Evolutionary conservation across 35 echinoderm and acorn worm genomes (phyloP).

Genomic region (Lytechinus variegatus): DNA sequence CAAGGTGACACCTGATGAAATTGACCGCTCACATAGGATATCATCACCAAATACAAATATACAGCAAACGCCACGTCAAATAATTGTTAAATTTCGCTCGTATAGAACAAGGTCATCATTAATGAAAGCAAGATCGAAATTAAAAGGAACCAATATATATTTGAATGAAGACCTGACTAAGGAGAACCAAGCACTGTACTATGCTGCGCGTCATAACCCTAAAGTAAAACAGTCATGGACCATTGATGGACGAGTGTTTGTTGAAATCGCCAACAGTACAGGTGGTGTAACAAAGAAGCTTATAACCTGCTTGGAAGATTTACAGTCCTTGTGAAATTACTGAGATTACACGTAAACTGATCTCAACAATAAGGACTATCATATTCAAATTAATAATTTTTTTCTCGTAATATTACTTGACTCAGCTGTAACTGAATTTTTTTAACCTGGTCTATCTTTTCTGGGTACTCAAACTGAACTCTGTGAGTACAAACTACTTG

Average conservation of each 20-base stretch:
- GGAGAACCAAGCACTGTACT: background rate
- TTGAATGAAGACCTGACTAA: slow-evolving; percentile 2
- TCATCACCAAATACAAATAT: background rate
- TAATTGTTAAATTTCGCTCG: background rate
- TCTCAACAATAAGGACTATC: too few species aligned
- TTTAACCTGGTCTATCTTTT: too few species aligned
- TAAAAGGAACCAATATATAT: background rate
- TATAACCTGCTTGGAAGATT: too few species aligned
- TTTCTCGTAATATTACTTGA: too few species aligned
- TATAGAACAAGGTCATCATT: background rate
- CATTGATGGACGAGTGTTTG: background rate
- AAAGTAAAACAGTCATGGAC: background rate
- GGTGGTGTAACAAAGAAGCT: too few species aligned
- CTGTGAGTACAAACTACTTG: too few species aligned
- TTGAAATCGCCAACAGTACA: background rate
- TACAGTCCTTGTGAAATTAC: too few species aligned
- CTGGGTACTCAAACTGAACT: too few species aligned
- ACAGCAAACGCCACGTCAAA: background rate
- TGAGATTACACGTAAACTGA: too few species aligned
- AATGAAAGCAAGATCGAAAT: background rate
- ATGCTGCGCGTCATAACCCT: background rate
- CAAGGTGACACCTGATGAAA: slow-evolving; percentile 39
- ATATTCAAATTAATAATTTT: too few species aligned
- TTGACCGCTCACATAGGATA: slow-evolving; percentile 50
- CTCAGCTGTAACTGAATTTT: too few species aligned